Conservation (phyloP, 2,113 vertebrate genomes). For the Hypocryptadius cinnamomeus region DNA sequence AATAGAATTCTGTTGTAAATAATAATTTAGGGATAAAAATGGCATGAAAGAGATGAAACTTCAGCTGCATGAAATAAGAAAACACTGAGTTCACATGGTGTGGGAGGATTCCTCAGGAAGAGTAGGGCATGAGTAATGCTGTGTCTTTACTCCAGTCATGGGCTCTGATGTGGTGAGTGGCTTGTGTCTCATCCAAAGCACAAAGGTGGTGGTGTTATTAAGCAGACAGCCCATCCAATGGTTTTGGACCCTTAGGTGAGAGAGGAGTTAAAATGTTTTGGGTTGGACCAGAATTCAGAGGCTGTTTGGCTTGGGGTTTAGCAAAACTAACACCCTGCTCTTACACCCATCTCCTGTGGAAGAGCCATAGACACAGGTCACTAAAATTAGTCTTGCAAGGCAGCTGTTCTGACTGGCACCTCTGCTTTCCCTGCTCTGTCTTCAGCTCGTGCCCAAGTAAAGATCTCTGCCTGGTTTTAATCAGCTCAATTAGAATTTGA, state of each 20-base stretch:
- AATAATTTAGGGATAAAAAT: background rate
- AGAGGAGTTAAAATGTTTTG: background rate
- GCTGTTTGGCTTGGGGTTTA: background rate
- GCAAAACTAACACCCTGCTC: background rate
- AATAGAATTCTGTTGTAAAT: background rate
- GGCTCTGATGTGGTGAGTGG: constrained; percentile 14
- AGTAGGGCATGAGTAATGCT: background rate
- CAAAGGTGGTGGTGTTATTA: background rate
- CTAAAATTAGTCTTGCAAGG: background rate
- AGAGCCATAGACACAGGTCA: background rate
- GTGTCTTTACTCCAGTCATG: background rate
- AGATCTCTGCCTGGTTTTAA: background rate
- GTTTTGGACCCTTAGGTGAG: background rate
- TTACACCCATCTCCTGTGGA: background rate
- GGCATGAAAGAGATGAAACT: background rate
- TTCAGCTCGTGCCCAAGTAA: background rate
- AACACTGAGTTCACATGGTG: background rate
- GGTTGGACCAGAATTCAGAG: background rate
- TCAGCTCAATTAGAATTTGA: background rate
- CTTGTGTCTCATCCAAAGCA: background rate
- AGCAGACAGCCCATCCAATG: background rate
- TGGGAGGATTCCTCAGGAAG: background rate
- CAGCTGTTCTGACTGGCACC: background rate
- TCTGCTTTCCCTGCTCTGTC: background rate
- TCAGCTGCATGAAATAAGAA: background rate